Conservation (phyloP, 2,113 vertebrate genomes). For the Antennarius striatus region DNA sequence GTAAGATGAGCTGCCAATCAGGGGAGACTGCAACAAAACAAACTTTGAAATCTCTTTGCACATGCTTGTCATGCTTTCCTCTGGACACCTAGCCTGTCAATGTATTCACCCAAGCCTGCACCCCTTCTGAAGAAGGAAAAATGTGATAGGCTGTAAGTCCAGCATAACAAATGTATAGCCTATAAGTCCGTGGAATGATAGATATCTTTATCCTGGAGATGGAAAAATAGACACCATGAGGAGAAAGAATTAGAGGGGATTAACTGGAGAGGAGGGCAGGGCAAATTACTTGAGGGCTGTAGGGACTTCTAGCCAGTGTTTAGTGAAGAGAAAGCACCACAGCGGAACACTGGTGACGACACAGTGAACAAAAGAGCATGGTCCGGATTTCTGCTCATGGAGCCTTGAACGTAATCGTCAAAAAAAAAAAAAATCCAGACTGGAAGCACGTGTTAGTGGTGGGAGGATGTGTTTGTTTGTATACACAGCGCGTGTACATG, state of each 20-base stretch:
- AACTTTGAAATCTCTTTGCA: slow-evolving; percentile 17
- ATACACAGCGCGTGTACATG: slow-evolving; percentile 33
- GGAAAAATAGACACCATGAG: slow-evolving; percentile 39
- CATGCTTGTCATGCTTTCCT: slow-evolving; percentile 7
- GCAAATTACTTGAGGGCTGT: slow-evolving; percentile 6
- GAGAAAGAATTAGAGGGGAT: slow-evolving; percentile 35
- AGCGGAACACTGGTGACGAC: slow-evolving; percentile 23
- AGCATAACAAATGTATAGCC: slow-evolving; percentile 32
- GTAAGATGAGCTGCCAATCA: slow-evolving; percentile 23
- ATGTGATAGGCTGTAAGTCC: slow-evolving; percentile 46
- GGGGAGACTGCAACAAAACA: slow-evolving; percentile 28
- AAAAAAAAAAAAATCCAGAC: slow-evolving; percentile 16
- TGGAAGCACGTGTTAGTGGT: slow-evolving; percentile 49
- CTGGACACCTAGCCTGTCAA: slow-evolving; percentile 13
- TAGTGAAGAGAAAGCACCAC: slow-evolving; percentile 4
- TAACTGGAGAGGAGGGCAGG: not conserved
- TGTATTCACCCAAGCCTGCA: slow-evolving; percentile 27
- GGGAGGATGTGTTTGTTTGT: slow-evolving; percentile 33
- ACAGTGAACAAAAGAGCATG: slow-evolving; percentile 22
- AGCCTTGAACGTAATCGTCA: slow-evolving; percentile 14
- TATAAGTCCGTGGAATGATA: slow-evolving; percentile 17
- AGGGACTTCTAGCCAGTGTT: slow-evolving; percentile 13
- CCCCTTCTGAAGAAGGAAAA: slow-evolving; percentile 46
- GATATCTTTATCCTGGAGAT: slow-evolving; percentile 42
- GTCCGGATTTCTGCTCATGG: slow-evolving; percentile 24